Base-by-base conservation (phyloP, 2,888 invertebrate species). In the Lochmaea capreae region DNA sequence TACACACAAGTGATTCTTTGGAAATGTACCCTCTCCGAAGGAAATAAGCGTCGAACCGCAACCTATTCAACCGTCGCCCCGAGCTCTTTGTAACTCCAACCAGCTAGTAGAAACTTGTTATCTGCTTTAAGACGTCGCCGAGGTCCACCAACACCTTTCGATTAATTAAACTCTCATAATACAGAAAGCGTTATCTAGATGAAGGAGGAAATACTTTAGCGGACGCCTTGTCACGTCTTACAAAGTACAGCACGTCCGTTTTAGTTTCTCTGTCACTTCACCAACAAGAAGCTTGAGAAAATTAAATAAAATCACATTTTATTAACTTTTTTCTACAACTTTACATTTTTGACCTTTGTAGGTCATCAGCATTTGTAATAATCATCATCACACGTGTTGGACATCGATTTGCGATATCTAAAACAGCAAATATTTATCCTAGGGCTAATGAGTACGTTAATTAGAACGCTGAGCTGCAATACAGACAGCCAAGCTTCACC, bases 81-180 rank as follows among this genome's bases (percentile, higher is more conserved):
- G 65, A 73, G 75, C 77, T 76, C 79, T 80, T 81, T 81, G 80
- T 81, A 81, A 79, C 68, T 80, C 79, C 65, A 78, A 79, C 79
- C 78, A 78, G 75, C 79, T 79, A 78, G 77, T 77, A 76, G 75
- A 76, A 77, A 80, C 79, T 81, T 82, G 81, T 83, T 82, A 82
- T 83, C 83, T 79, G 76, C 71, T 77, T 77, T 79, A 79, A 82
- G 81, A 82, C 80, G 79, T 76, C 49, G 63, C 61, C 73, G 81
- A 78, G 81, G 82, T 81, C 81, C 80, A 80, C 80, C 79, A 79
- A 76, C 83, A 82, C 82, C 81, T 82, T 77, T 80, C 78, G 80
- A 39, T 77, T 81, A 82, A 83, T 83, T 83, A 81, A 81, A 81
- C 83, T 73, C 78, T 69, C 65, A 74, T 74, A 68, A 71, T 66